Evolutionary conservation across 2,797 vertebrate species (phyloP).

Genomic region (Tenualosa thibaudeaui): DNA sequence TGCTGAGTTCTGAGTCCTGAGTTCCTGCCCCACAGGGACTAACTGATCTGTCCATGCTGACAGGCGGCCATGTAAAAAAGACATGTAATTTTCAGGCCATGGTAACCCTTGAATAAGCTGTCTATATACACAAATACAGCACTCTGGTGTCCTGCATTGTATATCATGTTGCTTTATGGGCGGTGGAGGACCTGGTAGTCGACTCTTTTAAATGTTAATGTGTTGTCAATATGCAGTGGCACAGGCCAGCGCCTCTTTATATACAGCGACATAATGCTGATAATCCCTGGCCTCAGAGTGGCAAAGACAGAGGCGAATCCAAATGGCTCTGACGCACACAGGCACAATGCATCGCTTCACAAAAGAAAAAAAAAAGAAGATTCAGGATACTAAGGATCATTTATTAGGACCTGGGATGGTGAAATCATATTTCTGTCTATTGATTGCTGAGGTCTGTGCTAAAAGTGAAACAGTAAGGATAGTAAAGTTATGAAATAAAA

Average conservation of each 20-base stretch:
- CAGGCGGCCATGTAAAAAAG: neutral
- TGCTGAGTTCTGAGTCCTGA: neutral
- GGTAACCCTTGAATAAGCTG: neutral
- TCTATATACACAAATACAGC: neutral
- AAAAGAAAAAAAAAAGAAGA: neutral
- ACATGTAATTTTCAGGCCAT: neutral
- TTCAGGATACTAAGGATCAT: neutral
- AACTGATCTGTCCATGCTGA: neutral
- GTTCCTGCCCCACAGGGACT: neutral
- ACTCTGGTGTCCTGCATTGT: neutral
- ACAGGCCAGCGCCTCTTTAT: constrained; percentile 25
- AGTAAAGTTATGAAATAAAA: neutral
- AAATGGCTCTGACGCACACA: neutral
- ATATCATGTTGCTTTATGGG: neutral
- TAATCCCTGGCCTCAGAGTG: constrained; percentile 28
- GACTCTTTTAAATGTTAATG: constrained; percentile 35
- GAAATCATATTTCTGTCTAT: neutral
- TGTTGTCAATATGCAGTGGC: constrained; percentile 42
- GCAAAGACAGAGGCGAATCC: constrained; percentile 1
- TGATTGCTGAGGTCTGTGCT: neutral
- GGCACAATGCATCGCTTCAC: neutral
- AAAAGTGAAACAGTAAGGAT: neutral
- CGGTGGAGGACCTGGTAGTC: neutral
- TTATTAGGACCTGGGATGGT: neutral
- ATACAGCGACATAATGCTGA: constrained; percentile 22